A percentile compares a stretch with the other conserved stretches of the same genome.
Evolutionary conservation across 2,797 vertebrate species (phyloP).

Genomic region (Melanitta fusca): DNA sequence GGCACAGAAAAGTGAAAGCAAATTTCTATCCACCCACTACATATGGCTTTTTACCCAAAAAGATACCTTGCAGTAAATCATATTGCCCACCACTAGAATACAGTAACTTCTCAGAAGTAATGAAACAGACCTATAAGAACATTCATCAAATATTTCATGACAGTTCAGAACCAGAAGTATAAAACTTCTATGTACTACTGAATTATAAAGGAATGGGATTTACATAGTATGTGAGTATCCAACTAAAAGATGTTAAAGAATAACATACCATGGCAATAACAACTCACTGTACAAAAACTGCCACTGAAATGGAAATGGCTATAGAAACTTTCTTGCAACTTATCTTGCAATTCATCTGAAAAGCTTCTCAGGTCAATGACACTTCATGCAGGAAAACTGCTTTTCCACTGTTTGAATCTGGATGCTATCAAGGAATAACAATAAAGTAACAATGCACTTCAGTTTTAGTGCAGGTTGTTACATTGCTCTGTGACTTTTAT

Average conservation of each 20-base stretch:
- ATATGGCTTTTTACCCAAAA: not conserved
- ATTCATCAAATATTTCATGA: not conserved
- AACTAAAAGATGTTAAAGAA: not conserved
- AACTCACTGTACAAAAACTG: not conserved
- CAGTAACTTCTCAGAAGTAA: not conserved
- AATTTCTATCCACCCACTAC: not conserved
- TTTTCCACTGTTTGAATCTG: not conserved
- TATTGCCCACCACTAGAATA: not conserved
- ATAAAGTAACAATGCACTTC: not conserved
- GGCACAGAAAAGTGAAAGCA: not conserved
- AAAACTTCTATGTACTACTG: not conserved
- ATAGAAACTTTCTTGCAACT: not conserved
- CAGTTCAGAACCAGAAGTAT: not conserved
- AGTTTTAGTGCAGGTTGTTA: not conserved
- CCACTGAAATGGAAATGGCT: not conserved
- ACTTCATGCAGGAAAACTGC: not conserved
- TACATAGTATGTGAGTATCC: not conserved
- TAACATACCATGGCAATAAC: not conserved
- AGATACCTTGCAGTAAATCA: not conserved
- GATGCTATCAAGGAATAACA: not conserved
- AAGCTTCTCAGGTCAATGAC: not conserved
- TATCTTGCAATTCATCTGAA: not conserved
- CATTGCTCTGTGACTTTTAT: not conserved
- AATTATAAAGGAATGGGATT: not conserved
- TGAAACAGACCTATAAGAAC: not conserved